Percentiles rank a stretch among this genome's conserved stretches.
phyloP scores from a whole-genome alignment of 2,888 invertebrate species.

The Hermodice carunculata region DNA sequence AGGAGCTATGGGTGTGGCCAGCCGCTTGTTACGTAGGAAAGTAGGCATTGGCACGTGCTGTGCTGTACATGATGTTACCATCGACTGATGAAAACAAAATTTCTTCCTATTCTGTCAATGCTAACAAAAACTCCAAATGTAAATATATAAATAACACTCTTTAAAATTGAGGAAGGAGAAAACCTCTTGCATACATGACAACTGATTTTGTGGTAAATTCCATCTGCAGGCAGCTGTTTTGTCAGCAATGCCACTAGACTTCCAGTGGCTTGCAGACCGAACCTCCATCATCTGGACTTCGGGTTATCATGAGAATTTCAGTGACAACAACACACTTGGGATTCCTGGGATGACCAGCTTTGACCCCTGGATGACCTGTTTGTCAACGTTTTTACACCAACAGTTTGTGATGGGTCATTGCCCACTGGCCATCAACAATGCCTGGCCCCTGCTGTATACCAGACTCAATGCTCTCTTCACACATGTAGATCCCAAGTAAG shows the following conservation, averaged over 20 bases:
- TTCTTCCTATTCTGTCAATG: too few relatives aligned
- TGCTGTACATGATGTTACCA: too few relatives aligned
- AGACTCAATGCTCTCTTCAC: constrained; percentile 88
- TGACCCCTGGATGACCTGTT: constrained; percentile 73
- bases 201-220: too few relatives aligned
- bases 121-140: too few relatives aligned
- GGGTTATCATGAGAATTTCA: constrained; percentile 16
- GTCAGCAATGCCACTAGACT: constrained; percentile 73
- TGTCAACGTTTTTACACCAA: constrained; percentile 90
- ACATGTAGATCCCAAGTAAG: constrained; percentile 84
- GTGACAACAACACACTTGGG: not conserved
- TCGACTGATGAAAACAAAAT: too few relatives aligned
- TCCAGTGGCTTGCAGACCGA: constrained; percentile 93
- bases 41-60: too few relatives aligned
- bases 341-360: constrained; percentile 43
- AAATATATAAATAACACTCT: too few relatives aligned
- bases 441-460: constrained; percentile 93
- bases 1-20: too few relatives aligned
- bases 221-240: constrained; percentile 34
- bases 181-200: too few relatives aligned
- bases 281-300: constrained; percentile 85
- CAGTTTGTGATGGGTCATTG: constrained; percentile 86
- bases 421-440: constrained; percentile 87
- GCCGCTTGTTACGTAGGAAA: too few relatives aligned
- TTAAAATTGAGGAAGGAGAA: too few relatives aligned